Evolutionary conservation across 2,888 invertebrate genomes (phyloP).

Genomic region (Xestia c-nigrum): DNA sequence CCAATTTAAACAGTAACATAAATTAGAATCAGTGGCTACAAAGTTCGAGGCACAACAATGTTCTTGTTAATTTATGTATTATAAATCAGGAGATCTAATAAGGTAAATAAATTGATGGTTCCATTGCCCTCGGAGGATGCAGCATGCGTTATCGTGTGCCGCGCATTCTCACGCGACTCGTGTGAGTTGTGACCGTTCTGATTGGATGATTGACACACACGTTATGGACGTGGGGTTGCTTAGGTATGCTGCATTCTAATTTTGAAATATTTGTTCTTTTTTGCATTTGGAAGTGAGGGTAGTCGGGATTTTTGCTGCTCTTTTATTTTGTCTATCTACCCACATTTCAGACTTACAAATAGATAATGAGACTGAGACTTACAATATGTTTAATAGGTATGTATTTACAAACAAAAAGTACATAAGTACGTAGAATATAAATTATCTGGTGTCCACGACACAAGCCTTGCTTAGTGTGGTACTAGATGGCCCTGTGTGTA

Average conservation of each 20-base stretch:
- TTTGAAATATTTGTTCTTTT: slow-evolving; percentile 14
- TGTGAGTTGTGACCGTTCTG: slow-evolving; percentile 77
- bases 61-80: slow-evolving; percentile 64
- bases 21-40: slow-evolving; percentile 29
- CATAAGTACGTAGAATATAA: no score
- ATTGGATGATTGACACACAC: slow-evolving; percentile 82
- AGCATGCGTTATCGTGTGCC: slow-evolving; percentile 73
- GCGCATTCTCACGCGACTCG: slow-evolving; percentile 80
- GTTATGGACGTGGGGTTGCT: slow-evolving; percentile 68
- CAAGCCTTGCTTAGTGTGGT: no score
- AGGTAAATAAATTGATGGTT: slow-evolving; percentile 76
- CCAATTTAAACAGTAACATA: slow-evolving; percentile 30
- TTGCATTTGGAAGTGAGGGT: slow-evolving; percentile 17
- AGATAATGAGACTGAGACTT: no score
- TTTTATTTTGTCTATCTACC: slow-evolving; percentile 17
- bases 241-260: slow-evolving; percentile 53
- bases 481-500: no score
- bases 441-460: no score
- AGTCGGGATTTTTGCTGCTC: neutral
- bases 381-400: no score
- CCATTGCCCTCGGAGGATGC: slow-evolving; percentile 78
- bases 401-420: no score
- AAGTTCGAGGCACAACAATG: slow-evolving; percentile 39
- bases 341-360: neutral
- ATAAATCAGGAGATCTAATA: slow-evolving; percentile 69